phyloP scores from a whole-genome alignment of 2,888 invertebrate species.

The Lapara coniferarum region DNA sequence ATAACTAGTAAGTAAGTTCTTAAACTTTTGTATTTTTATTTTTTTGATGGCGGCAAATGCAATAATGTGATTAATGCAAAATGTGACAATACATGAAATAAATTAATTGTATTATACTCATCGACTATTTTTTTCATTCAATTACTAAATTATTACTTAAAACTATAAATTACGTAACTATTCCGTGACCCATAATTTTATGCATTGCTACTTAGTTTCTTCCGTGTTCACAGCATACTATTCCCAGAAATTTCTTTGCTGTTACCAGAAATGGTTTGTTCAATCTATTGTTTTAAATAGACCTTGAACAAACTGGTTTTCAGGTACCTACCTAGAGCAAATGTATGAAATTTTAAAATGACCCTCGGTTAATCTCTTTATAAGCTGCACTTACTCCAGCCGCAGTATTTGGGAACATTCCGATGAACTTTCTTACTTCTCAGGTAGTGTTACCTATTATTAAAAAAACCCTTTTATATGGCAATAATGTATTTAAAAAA shows the following conservation, averaged over 20 bases:
- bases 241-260: background rate
- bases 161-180: background rate
- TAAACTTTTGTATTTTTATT: background rate
- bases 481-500: background rate
- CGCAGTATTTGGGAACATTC: background rate
- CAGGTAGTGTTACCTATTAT: constrained; percentile 7
- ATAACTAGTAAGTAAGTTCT: background rate
- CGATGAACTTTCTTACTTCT: background rate
- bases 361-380: background rate
- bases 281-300: constrained; percentile 2
- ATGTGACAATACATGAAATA: background rate
- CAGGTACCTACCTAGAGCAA: constrained; percentile 14
- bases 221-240: no score
- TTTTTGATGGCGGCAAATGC: background rate
- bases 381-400: background rate
- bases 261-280: constrained; percentile 11
- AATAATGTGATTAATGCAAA: background rate
- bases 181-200: no score
- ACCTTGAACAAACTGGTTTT: constrained; percentile 4
- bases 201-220: background rate
- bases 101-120: background rate
- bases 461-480: background rate
- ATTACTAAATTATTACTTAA: background rate
- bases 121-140: background rate
- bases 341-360: constrained; percentile 3